These are phyloP conservation scores for Seira musarum DNA, from an alignment of 2,888 invertebrate species.

Conservation along the genomic window DNA sequence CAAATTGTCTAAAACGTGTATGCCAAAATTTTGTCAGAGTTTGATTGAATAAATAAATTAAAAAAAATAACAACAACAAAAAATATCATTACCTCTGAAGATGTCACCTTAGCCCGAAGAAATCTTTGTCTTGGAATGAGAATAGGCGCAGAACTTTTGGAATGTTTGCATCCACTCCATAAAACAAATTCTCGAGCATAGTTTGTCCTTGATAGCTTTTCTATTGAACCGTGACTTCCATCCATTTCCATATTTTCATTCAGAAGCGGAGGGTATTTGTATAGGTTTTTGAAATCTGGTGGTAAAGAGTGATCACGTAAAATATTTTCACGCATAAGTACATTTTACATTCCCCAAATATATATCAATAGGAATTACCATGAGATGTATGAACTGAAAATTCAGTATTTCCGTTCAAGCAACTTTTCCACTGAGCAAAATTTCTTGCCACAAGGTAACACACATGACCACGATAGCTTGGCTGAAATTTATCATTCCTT, in stretches of 20 bases:
- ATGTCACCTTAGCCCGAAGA: constrained; percentile 76
- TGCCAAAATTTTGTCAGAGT: no score
- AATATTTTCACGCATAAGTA: constrained; percentile 32
- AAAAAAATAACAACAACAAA: no score
- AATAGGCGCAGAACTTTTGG: constrained; percentile 49
- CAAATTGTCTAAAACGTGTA: no score
- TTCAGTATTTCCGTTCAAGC: constrained; percentile 71
- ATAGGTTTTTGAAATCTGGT: constrained; percentile 74
- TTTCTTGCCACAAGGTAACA: constrained; percentile 75
- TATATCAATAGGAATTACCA: constrained; percentile 70
- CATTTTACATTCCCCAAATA: constrained; percentile 32
- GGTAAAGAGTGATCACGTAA: constrained; percentile 30
- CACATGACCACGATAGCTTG: constrained; percentile 39
- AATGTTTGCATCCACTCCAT: constrained; percentile 26
- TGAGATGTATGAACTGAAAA: constrained; percentile 71
- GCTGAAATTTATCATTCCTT: constrained; percentile 63
- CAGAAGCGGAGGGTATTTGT: constrained; percentile 73
- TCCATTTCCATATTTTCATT: constrained; percentile 62
- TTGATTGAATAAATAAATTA: no score
- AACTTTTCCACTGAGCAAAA: constrained; percentile 78
- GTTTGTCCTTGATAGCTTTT: constrained; percentile 55
- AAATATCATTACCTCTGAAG: constrained; percentile 77
- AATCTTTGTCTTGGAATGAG: constrained; percentile 79
- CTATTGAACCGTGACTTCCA: constrained; percentile 57
- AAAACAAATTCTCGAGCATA: constrained; percentile 43